Percentiles rank a stretch among this genome's conserved stretches.
These are phyloP conservation scores for Chelonoidis abingdonii DNA, from an alignment of 2,113 vertebrate genomes.

Conservation along the genomic window DNA sequence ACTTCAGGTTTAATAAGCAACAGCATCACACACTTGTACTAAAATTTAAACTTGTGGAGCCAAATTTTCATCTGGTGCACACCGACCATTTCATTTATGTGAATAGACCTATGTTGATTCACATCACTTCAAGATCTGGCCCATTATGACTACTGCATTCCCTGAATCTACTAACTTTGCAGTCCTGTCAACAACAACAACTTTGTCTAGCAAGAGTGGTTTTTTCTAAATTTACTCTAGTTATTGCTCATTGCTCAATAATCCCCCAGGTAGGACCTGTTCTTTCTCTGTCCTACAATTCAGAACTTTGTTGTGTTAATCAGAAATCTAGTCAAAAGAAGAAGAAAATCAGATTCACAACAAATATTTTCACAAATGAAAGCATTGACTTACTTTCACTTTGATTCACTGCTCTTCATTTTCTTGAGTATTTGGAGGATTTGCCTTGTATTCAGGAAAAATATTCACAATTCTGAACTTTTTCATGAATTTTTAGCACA, in stretches of 20 bases:
- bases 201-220: background rate
- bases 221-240: background rate
- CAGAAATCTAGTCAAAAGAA: background rate
- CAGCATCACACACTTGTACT: background rate
- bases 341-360: background rate
- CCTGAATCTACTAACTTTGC: background rate
- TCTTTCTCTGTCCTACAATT: too few species aligned
- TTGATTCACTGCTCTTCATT: constrained; percentile 25
- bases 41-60: background rate
- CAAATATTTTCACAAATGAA: background rate
- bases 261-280: too few species aligned
- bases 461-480: background rate
- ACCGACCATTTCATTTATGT: background rate
- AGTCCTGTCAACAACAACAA: background rate
- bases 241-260: background rate
- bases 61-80: background rate
- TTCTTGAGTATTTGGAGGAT: constrained; percentile 4
- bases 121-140: background rate
- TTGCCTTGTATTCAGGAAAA: background rate
- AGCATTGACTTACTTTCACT: background rate
- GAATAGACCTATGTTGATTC: background rate
- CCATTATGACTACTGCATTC: background rate
- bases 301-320: too few species aligned
- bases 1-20: background rate
- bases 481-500: background rate